Conservation (phyloP, 2,113 vertebrate species). For the Oenanthe oenanthe region DNA sequence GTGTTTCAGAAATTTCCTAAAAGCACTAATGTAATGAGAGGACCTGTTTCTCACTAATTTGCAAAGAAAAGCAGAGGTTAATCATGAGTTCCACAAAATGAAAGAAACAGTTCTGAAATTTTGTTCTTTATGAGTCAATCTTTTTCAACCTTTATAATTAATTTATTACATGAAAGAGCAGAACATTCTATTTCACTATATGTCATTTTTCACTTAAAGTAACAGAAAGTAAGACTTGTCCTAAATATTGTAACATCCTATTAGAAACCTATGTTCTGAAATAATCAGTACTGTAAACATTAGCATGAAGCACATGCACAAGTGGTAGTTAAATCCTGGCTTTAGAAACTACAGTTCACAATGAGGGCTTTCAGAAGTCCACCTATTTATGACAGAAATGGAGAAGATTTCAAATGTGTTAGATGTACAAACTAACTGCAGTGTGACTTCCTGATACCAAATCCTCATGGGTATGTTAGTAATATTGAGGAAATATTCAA, state of each 20-base stretch:
- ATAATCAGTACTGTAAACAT: neutral
- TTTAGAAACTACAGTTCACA: neutral
- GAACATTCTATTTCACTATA: neutral
- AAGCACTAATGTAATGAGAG: neutral
- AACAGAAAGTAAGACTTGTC: neutral
- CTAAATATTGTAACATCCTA: neutral
- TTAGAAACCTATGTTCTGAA: conserved; percentile 12
- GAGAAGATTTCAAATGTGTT: neutral
- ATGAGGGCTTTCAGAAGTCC: neutral
- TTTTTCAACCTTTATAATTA: conserved; percentile 15
- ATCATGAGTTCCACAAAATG: neutral
- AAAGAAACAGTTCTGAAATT: neutral
- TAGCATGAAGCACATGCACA: neutral
- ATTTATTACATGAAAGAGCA: neutral
- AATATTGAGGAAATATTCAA: neutral
- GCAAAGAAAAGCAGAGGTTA: neutral
- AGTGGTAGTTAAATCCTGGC: neutral
- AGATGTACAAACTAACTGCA: neutral
- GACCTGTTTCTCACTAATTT: neutral
- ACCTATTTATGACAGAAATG: neutral
- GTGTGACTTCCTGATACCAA: neutral
- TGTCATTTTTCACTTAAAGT: neutral
- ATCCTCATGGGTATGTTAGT: neutral
- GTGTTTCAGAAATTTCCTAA: neutral
- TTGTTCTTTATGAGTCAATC: neutral